Evolutionary conservation across 2,888 invertebrate genomes (phyloP).

Genomic region (Eupithecia inturbata): DNA sequence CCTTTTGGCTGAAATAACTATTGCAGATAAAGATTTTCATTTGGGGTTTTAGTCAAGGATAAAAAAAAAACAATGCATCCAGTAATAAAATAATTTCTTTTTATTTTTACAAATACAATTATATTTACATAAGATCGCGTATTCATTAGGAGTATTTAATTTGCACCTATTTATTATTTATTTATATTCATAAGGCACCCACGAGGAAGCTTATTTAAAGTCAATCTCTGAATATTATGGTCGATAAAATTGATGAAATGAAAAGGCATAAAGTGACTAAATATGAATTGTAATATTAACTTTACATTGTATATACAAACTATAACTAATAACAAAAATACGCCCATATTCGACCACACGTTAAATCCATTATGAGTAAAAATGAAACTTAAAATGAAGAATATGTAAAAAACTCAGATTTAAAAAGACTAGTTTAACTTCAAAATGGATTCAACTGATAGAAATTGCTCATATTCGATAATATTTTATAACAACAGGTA

Average conservation of each 20-base stretch:
- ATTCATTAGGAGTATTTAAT: constrained; percentile 75
- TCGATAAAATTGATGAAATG: constrained; percentile 31
- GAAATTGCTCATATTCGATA: constrained; percentile 56
- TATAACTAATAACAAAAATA: constrained; percentile 35
- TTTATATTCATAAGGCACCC: constrained; percentile 69
- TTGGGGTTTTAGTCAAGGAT: not conserved
- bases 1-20: not conserved
- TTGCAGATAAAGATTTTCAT: not conserved
- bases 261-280: constrained; percentile 12
- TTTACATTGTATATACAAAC: constrained; percentile 28
- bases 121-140: constrained; percentile 77
- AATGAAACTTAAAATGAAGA: constrained; percentile 45
- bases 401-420: constrained; percentile 65
- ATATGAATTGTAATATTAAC: constrained; percentile 15
- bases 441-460: constrained; percentile 66
- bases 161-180: constrained; percentile 70
- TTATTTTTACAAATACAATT: constrained; percentile 70
- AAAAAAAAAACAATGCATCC: constrained; percentile 54
- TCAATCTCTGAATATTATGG: constrained; percentile 41
- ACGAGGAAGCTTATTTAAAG: constrained; percentile 61
- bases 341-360: constrained; percentile 57
- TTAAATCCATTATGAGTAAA: constrained; percentile 64
- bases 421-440: constrained; percentile 70
- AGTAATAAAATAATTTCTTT: constrained; percentile 82
- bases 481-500: constrained; percentile 64